Conservation (phyloP, 2,797 vertebrate species). For the Poecile montanus region DNA sequence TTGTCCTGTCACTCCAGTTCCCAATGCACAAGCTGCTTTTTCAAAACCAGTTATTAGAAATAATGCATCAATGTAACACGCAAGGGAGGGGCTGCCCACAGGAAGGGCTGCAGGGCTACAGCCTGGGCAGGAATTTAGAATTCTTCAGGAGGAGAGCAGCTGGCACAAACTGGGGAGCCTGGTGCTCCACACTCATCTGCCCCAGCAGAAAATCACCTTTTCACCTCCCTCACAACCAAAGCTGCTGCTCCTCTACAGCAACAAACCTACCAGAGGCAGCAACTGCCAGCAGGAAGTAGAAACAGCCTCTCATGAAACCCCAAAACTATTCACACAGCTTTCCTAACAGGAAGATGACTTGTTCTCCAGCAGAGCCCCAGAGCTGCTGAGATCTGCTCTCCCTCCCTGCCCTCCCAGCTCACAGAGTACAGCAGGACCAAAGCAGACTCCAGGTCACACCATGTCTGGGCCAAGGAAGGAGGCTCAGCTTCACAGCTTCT, state of each 20-base stretch:
- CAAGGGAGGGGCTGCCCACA: not conserved
- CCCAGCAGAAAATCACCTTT: not conserved
- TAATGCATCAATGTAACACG: not conserved
- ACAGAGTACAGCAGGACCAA: fast-evolving
- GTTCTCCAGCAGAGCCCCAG: not conserved
- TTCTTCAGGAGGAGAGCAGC: not conserved
- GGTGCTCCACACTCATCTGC: not conserved
- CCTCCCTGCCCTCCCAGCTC: not conserved
- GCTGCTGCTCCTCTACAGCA: not conserved
- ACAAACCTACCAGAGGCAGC: not conserved
- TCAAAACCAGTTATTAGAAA: not conserved
- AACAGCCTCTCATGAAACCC: not conserved
- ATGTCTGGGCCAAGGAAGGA: not conserved
- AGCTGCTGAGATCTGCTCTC: not conserved
- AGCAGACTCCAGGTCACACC: not conserved
- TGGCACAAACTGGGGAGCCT: not conserved
- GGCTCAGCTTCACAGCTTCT: not conserved
- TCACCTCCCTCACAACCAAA: not conserved
- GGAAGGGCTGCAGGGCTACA: not conserved
- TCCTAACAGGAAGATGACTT: not conserved
- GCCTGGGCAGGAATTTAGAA: not conserved
- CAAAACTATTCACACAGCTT: not conserved
- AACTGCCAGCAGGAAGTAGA: not conserved
- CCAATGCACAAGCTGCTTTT: not conserved
- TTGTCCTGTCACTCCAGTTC: not conserved